These are phyloP conservation scores for Agonopterix subpropinquella DNA, from an alignment of 2,888 invertebrate genomes.

Conservation along the genomic window DNA sequence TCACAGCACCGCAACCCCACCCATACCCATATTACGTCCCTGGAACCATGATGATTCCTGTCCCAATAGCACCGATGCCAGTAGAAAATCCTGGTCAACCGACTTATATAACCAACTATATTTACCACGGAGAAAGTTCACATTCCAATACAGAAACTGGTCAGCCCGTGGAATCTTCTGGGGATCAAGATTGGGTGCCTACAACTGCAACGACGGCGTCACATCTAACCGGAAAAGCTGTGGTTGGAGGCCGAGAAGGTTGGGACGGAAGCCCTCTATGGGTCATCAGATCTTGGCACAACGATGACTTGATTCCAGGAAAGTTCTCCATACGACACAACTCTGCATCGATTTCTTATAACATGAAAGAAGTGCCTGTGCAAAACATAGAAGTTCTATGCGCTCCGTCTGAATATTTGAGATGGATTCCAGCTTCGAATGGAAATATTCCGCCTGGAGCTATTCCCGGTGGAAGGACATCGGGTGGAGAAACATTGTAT, in stretches of 20 bases:
- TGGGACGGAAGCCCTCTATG: conserved; percentile 69
- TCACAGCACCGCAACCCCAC: conserved; percentile 13
- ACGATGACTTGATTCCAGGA: conserved; percentile 65
- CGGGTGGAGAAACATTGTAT: conserved; percentile 65
- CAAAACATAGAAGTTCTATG: conserved; percentile 65
- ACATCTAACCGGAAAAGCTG: conserved; percentile 50
- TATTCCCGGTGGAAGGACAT: conserved; percentile 68
- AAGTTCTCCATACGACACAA: conserved; percentile 63
- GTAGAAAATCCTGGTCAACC: conserved; percentile 25
- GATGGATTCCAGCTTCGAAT: conserved; percentile 73
- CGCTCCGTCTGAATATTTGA: conserved; percentile 44
- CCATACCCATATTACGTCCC: conserved; percentile 54
- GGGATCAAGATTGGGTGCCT: conserved; percentile 62
- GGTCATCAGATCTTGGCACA: conserved; percentile 64
- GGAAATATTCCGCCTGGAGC: conserved; percentile 73
- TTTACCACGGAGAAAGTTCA: conserved; percentile 52
- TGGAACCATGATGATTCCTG: conserved; percentile 54
- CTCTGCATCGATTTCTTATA: conserved; percentile 51
- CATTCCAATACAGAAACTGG: conserved; percentile 10
- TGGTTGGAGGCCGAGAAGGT: conserved; percentile 64
- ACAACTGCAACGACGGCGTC: conserved; percentile 51
- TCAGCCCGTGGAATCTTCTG: conserved; percentile 47
- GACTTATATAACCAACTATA: conserved; percentile 63
- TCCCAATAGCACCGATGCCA: conserved; percentile 31
- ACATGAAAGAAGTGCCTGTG: conserved; percentile 58